Base-by-base conservation (phyloP, 2,113 vertebrate species). In the Hippolais icterina region DNA sequence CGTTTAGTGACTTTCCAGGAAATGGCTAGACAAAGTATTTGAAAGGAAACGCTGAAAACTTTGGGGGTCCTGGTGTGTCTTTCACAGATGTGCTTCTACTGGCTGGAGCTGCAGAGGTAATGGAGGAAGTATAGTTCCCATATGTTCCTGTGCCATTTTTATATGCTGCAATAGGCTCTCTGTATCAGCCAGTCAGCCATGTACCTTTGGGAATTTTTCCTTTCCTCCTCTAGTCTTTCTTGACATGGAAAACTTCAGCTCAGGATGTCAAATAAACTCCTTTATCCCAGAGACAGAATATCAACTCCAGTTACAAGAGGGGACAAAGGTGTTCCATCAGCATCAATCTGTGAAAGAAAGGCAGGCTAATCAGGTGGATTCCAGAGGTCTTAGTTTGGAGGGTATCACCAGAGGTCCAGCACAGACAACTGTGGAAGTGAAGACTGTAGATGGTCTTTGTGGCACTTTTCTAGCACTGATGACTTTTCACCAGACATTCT, bases 1-100 rank as follows among this genome's bases (percentile, higher is more conserved):
- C 88, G 83, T 95, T 71, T 47, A 94, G 87, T 64, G 72, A 70
- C 77, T 95, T 96, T 96, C 90, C 93, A 97, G 95, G 90, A 96
- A 97, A 96, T 44, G 52, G 59, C 63, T 77, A 49, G 70, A 70
- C 79, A 89, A 97, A 92, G 76, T 88, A 78, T 96, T 95, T 94
- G 50, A 87, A 94, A 95, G 93, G 90, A 97, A 96, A 96, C 60
- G 66, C 85, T 96, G 90, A 76, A 95, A 94, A 87, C 86, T 93
- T 96, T 82, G 46, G 89, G 90, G 90, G 83, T 90, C 83, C 83
- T 78, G 41, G 23, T 92, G 68, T 83, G 83, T 92, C 90, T 94
- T 88, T 86, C 85, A 70, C 52, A 81, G 57, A 69, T 29, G 0
- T 93, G 44, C 54, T 90, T 72, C 90, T 93, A 13, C 66, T 63